These are phyloP conservation scores for Hypsibius dujardini DNA, from an alignment of 1,140 invertebrate species.

Conservation along the genomic window DNA sequence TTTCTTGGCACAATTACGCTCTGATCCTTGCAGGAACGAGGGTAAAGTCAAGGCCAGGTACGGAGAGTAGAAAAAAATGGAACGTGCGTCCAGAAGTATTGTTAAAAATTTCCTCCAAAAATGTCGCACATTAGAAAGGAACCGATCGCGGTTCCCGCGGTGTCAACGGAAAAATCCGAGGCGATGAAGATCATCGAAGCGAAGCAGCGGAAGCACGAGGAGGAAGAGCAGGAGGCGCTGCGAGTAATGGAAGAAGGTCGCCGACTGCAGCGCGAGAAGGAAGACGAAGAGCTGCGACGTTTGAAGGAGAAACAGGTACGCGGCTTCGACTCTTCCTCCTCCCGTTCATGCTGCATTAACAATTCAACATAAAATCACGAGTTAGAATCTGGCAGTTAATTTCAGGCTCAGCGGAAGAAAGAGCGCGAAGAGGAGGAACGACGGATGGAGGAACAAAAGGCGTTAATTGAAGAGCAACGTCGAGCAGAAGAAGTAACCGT, in stretches of 20 bases:
- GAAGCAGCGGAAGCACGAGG: constrained; percentile 9
- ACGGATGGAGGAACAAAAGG: not conserved
- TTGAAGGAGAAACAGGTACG: constrained; percentile 70
- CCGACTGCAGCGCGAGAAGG: constrained; percentile 79
- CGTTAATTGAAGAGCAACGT: not conserved
- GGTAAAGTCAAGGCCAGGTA: constrained; percentile 5
- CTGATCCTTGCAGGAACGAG: not conserved
- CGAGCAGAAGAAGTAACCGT: not conserved
- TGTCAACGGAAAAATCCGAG: not conserved
- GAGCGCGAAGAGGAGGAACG: constrained; percentile 6
- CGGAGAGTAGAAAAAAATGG: not conserved
- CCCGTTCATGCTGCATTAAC: not conserved
- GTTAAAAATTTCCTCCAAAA: not conserved
- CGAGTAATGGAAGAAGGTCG: constrained; percentile 48
- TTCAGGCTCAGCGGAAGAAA: constrained; percentile 13
- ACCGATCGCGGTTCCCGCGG: not conserved
- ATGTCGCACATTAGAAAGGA: not conserved
- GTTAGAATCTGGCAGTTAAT: not conserved
- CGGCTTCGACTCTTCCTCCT: no score
- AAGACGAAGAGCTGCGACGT: constrained; percentile 79
- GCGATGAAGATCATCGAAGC: not conserved
- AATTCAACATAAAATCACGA: not conserved
- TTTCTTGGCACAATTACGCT: not conserved
- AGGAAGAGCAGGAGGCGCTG: not conserved
- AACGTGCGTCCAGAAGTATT: not conserved